Evolutionary conservation across 2,888 invertebrate genomes (phyloP).

Genomic region (Carterocephalus palaemon): DNA sequence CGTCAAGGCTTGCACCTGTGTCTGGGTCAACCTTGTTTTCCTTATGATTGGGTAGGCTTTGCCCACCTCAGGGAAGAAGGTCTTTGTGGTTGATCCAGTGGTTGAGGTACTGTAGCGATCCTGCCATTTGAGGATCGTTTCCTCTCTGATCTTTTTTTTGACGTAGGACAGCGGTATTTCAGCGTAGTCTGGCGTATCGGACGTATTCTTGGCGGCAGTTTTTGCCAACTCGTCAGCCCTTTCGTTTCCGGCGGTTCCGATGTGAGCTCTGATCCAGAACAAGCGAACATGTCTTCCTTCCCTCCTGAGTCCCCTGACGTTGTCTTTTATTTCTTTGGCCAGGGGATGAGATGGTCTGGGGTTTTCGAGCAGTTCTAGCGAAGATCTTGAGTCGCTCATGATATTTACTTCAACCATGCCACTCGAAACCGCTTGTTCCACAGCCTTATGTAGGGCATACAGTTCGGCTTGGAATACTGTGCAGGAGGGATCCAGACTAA

Average conservation of each 20-base stretch:
- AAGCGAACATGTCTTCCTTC: constrained; percentile 12
- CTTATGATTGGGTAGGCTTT: no score
- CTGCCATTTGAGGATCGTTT: no score
- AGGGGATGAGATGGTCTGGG: constrained; percentile 8
- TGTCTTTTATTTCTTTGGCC: background rate
- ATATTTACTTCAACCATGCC: no score
- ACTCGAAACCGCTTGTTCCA: no score
- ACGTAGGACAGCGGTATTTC: no score
- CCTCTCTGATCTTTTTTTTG: no score
- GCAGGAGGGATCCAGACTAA: no score
- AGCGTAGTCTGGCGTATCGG: background rate
- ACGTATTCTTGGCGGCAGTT: background rate
- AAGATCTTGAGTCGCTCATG: background rate
- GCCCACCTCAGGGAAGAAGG: no score
- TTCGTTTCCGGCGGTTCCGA: constrained; percentile 18
- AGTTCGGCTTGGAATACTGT: background rate
- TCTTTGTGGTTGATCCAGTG: no score
- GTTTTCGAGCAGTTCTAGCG: constrained; percentile 1
- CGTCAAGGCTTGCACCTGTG: no score
- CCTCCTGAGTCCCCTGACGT: background rate
- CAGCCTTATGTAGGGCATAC: background rate
- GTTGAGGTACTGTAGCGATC: no score
- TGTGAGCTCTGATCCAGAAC: constrained; percentile 19
- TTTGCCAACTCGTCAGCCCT: constrained; percentile 2
- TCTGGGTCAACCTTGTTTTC: no score